Evolutionary conservation across 2,113 vertebrate species (phyloP).

Genomic region (Sturnus vulgaris): DNA sequence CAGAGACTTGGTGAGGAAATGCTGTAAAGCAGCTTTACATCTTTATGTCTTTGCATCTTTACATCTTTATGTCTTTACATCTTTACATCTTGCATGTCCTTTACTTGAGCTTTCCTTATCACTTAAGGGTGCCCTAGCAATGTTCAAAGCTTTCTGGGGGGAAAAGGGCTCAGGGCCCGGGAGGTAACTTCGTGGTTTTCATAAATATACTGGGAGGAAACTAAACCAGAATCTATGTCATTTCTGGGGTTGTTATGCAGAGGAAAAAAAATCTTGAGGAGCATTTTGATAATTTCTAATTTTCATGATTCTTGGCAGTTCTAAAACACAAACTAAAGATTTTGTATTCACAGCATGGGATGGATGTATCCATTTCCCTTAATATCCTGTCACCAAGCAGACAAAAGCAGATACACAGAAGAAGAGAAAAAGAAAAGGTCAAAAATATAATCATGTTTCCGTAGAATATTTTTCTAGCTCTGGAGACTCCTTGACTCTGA

Average conservation of each 20-base stretch:
- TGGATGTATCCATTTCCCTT: neutral
- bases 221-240: neutral
- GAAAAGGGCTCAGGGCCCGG: neutral
- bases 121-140: neutral
- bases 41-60: too few relatives aligned
- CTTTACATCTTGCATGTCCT: neutral
- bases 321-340: neutral
- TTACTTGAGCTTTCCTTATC: neutral
- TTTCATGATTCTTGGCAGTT: neutral
- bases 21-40: neutral
- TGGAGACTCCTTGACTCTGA: neutral
- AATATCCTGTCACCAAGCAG: neutral
- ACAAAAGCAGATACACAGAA: neutral
- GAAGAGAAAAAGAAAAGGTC: slow-evolving; percentile 2
- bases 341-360: neutral
- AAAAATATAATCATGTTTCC: neutral
- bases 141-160: neutral
- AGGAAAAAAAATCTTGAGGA: neutral
- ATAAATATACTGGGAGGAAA: neutral
- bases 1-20: neutral
- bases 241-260: neutral
- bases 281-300: neutral
- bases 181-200: neutral
- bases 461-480: neutral
- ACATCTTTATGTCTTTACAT: neutral